phyloP scores from a whole-genome alignment of 2,888 invertebrate genomes.

The Eupelmus urozonus region DNA sequence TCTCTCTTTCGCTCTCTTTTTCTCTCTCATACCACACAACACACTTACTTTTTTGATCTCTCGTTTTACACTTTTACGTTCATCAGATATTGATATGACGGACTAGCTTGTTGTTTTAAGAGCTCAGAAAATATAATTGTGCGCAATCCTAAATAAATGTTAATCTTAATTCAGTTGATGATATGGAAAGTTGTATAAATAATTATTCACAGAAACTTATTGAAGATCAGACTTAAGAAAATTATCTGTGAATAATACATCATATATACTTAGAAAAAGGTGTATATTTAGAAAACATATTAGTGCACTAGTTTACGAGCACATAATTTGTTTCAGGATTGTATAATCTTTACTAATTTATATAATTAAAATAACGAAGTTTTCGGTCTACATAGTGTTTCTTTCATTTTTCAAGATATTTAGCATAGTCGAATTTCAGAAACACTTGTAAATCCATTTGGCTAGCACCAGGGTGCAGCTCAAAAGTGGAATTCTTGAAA shows the following conservation, averaged over 20 bases:
- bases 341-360: slow-evolving; percentile 13
- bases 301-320: slow-evolving; percentile 26
- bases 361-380: slow-evolving; percentile 37
- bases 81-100: slow-evolving; percentile 50
- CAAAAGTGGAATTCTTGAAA: no score
- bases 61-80: slow-evolving; percentile 4
- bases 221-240: background rate
- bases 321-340: slow-evolving; percentile 39
- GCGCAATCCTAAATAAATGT: slow-evolving; percentile 22
- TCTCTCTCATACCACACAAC: no score
- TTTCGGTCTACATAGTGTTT: no score
- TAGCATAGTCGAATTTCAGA: no score
- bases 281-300: slow-evolving; percentile 9
- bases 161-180: background rate
- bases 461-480: no score
- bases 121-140: slow-evolving; percentile 45
- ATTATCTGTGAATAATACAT: background rate
- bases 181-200: background rate
- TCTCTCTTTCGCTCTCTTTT: no score
- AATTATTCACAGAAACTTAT: slow-evolving; percentile 7
- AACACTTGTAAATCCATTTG: no score
- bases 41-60: no score
- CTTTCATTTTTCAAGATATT: no score
- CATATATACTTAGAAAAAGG: background rate
- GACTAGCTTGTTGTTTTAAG: slow-evolving; percentile 41